Percentiles rank a stretch among this genome's conserved stretches.
These are phyloP conservation scores for Zaprionus africanus DNA, from an alignment of 1,140 invertebrate genomes.

Conservation along the genomic window DNA sequence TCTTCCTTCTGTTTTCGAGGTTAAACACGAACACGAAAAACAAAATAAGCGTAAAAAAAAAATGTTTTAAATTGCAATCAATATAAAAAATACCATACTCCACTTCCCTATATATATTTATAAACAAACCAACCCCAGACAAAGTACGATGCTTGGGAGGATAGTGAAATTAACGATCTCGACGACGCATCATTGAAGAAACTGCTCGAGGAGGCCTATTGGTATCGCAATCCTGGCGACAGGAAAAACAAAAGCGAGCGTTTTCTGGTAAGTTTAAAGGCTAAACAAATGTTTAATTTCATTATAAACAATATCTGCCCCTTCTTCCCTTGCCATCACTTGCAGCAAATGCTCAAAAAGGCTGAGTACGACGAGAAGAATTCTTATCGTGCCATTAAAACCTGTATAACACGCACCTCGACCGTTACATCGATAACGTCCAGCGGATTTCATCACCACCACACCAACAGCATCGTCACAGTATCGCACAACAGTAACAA, in stretches of 20 bases:
- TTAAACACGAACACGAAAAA: conserved; percentile 29
- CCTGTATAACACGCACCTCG: conserved; percentile 67
- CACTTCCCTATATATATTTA: not conserved
- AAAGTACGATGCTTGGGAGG: conserved; percentile 86
- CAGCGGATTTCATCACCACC: conserved; percentile 42
- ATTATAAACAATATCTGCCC: not conserved
- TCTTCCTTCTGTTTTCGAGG: conserved; percentile 13
- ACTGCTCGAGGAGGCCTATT: conserved; percentile 89
- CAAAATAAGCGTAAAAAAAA: not conserved
- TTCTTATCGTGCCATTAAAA: conserved; percentile 72
- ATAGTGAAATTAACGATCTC: conserved; percentile 87
- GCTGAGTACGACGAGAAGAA: conserved; percentile 82
- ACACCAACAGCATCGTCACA: conserved; percentile 30
- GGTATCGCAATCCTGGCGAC: conserved; percentile 89
- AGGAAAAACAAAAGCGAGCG: conserved; percentile 89
- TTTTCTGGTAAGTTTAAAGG: conserved; percentile 87
- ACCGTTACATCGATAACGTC: conserved; percentile 55
- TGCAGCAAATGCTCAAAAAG: conserved; percentile 82
- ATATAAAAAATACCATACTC: not conserved
- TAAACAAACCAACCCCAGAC: conserved; percentile 42
- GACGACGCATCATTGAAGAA: conserved; percentile 88
- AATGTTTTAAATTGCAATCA: conserved; percentile 5
- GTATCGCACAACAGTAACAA: conserved; percentile 26
- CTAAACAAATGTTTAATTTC: not conserved
- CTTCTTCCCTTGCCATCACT: not conserved